Percentiles rank a stretch among this genome's conserved stretches.
Conservation (phyloP, 2,113 vertebrate genomes). For the Solenodon paradoxus region DNA sequence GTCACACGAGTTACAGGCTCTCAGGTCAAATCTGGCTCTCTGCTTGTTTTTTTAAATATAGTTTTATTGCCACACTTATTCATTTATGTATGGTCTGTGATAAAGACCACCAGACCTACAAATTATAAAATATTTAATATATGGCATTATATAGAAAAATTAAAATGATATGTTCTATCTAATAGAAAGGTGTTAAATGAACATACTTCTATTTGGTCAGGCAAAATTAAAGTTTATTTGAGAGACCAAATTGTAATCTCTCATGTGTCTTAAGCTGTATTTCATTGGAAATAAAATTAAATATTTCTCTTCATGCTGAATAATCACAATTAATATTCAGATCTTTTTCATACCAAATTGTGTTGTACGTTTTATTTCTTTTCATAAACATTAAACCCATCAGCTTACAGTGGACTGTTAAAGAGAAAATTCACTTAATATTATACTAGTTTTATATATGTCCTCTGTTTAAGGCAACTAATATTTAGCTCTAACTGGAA, state of each 20-base stretch:
- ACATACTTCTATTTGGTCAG: neutral
- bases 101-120: neutral
- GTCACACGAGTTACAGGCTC: no score
- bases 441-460: neutral
- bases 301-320: neutral
- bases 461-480: neutral
- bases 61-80: neutral
- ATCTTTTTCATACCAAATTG: neutral
- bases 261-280: neutral
- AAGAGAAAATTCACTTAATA: neutral
- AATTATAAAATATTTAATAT: neutral
- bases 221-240: slow-evolving; percentile 9
- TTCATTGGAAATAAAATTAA: slow-evolving; percentile 20
- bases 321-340: neutral
- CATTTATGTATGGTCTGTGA: neutral
- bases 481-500: neutral
- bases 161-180: neutral
- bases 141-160: neutral
- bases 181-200: neutral
- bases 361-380: neutral
- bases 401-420: neutral
- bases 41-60: neutral
- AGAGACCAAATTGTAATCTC: neutral
- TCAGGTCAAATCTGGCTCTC: neutral
- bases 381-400: neutral